Evolutionary conservation across 2,888 invertebrate genomes (phyloP), one percentile per base, ranked within the genome.

Genomic region (Plebejus anna): DNA sequence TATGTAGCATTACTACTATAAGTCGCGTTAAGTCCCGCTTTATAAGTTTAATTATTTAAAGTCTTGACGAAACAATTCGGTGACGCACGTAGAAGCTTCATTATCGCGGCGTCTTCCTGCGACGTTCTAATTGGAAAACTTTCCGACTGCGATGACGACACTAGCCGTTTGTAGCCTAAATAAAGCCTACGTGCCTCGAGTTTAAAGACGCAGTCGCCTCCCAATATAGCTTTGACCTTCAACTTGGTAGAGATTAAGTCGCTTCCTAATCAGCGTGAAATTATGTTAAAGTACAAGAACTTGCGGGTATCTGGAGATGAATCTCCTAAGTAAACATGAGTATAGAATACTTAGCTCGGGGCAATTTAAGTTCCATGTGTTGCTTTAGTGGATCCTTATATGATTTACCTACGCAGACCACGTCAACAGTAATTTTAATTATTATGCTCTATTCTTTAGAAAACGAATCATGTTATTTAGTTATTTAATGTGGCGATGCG

Each of bases 61-160:
- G 61, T 61, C 61, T 11, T n/a, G 72, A 13, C 7, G 47, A 28
- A 73, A 73, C 55, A 51, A 73, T 73, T 73, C 6, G 11, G 51
- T 73, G 6, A 55, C 55, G 66, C 55, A 55, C 28, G 73, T 73
- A 55, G 16, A 32, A 73, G 32, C 73, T 57, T 76, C 59, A 76
- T 76, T 76, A 76, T 76, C 76, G 36, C 59, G 28, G 42, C 28
- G 66, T 57, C 59, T 70, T 70, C 76, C 73, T 70, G 61, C 78
- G 79, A 59, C 75, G 75, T 75, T 77, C 79, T 80, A 80, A 81
- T 81, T 80, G 77, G 77, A 79, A 79, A 81, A 80, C 78, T 80
- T 80, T 77, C 42, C 51, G 51, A 78, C n/a, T 72, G 36, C 73
- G n/a, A 38, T 16, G 72, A 70, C 73, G 73, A 75, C 73, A 77